Conservation (phyloP, 1,140 invertebrate genomes). For the Aradophagus sp. region DNA sequence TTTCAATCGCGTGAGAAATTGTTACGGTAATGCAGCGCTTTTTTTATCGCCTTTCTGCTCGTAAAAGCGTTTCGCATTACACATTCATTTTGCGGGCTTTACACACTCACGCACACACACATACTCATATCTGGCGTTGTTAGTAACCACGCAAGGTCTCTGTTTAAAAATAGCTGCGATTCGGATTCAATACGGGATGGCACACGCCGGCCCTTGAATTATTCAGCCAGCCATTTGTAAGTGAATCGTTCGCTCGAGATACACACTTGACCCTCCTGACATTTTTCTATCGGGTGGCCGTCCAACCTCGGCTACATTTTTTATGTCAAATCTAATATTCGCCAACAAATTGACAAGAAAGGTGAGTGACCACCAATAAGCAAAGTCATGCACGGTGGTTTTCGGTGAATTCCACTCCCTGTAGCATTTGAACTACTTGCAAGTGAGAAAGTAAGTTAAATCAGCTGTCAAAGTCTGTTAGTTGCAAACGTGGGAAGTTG, state of each 20-base stretch:
- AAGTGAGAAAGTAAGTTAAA: too few species aligned
- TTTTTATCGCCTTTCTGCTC: constrained; percentile 46
- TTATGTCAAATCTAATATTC: too few species aligned
- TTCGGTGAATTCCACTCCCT: too few species aligned
- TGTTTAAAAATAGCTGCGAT: constrained; percentile 44
- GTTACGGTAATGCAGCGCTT: constrained; percentile 46
- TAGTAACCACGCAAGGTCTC: constrained; percentile 23
- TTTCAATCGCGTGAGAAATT: constrained; percentile 54
- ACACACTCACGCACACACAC: neutral
- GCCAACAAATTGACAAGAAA: too few species aligned
- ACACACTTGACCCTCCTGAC: constrained; percentile 29
- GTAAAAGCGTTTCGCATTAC: constrained; percentile 48
- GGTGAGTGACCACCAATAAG: too few species aligned
- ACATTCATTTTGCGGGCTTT: constrained; percentile 42
- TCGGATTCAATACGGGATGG: constrained; percentile 45
- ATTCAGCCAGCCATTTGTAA: constrained; percentile 44
- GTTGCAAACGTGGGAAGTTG: too few species aligned
- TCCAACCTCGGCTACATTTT: constrained; percentile 14
- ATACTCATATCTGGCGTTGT: constrained; percentile 15
- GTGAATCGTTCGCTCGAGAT: constrained; percentile 35
- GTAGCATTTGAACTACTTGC: too few species aligned
- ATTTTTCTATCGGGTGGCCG: constrained; percentile 26
- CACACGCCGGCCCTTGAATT: constrained; percentile 48
- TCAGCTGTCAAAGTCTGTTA: too few species aligned
- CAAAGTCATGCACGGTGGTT: too few species aligned